These are phyloP conservation scores for Zaprionus capensis DNA, from an alignment of 1,140 invertebrate genomes.

Conservation along the genomic window DNA sequence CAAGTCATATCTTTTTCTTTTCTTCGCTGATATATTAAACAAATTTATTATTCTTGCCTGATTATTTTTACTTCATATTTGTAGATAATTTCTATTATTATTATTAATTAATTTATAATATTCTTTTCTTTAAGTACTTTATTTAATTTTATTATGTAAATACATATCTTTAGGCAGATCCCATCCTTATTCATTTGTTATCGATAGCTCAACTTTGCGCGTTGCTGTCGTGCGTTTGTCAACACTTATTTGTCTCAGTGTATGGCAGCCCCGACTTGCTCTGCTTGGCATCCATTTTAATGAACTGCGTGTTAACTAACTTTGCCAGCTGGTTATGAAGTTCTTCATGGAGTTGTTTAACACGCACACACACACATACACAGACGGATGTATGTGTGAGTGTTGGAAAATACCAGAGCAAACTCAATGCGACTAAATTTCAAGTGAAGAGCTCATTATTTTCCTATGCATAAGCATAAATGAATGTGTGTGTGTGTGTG, in stretches of 20 bases:
- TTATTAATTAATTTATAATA: not conserved
- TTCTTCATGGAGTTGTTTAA: conserved; percentile 10
- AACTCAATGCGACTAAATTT: conserved; percentile 41
- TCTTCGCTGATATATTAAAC: no score
- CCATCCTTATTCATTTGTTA: not conserved
- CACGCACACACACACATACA: not conserved
- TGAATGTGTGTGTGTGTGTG: not conserved
- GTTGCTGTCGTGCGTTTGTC: not conserved
- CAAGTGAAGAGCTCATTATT: conserved; percentile 53
- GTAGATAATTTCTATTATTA: not conserved
- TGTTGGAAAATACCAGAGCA: conserved; percentile 3
- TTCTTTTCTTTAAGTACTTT: not conserved
- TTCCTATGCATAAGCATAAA: conserved; percentile 8
- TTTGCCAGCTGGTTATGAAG: not conserved
- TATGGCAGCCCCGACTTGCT: not conserved
- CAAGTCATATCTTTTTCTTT: no score
- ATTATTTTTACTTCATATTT: not conserved
- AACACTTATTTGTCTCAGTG: not conserved
- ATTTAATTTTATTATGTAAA: no score
- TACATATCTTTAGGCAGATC: no score
- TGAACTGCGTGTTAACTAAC: not conserved
- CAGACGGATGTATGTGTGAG: not conserved
- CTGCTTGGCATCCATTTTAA: not conserved
- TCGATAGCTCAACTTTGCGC: not conserved
- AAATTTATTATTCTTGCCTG: not conserved